Conservation (phyloP, 2,113 vertebrate species). For the Oriolus oriolus region DNA sequence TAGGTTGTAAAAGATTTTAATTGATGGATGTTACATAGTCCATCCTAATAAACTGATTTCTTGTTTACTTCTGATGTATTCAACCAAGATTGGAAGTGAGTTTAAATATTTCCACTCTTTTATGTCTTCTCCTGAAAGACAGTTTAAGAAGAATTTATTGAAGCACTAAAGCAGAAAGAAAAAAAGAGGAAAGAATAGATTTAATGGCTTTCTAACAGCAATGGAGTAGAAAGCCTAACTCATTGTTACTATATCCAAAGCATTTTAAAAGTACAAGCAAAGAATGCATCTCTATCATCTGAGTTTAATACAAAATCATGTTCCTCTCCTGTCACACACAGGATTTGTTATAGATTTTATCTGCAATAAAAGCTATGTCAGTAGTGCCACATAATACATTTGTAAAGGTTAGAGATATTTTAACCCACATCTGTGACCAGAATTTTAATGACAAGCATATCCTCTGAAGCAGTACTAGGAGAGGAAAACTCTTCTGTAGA, state of each 20-base stretch:
- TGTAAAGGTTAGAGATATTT: slow-evolving; percentile 76
- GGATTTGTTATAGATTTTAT: slow-evolving; percentile 77
- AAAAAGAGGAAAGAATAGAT: slow-evolving; percentile 24
- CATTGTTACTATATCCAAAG: slow-evolving; percentile 58
- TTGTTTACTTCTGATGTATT: slow-evolving; percentile 42
- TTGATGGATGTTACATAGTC: background rate
- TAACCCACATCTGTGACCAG: slow-evolving; percentile 72
- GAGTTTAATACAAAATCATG: slow-evolving; percentile 71
- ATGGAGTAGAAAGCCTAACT: slow-evolving; percentile 11
- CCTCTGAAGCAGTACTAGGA: slow-evolving; percentile 49
- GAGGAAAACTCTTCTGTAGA: slow-evolving; percentile 47
- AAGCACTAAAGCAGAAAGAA: background rate
- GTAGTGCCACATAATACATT: slow-evolving; percentile 71
- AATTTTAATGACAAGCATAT: slow-evolving; percentile 66
- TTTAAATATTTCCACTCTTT: slow-evolving; percentile 23
- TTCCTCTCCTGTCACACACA: slow-evolving; percentile 66
- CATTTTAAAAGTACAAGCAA: slow-evolving; percentile 62
- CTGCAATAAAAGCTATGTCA: slow-evolving; percentile 73
- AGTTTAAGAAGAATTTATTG: slow-evolving; percentile 48
- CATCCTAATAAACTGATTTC: background rate
- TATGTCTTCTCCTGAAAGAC: background rate
- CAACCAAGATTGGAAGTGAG: slow-evolving; percentile 17
- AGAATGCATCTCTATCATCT: slow-evolving; percentile 59
- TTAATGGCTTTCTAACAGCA: slow-evolving; percentile 30
- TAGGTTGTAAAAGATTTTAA: background rate